Evolutionary conservation across 2,113 vertebrate species (phyloP).

Genomic region (Caranx ignobilis): DNA sequence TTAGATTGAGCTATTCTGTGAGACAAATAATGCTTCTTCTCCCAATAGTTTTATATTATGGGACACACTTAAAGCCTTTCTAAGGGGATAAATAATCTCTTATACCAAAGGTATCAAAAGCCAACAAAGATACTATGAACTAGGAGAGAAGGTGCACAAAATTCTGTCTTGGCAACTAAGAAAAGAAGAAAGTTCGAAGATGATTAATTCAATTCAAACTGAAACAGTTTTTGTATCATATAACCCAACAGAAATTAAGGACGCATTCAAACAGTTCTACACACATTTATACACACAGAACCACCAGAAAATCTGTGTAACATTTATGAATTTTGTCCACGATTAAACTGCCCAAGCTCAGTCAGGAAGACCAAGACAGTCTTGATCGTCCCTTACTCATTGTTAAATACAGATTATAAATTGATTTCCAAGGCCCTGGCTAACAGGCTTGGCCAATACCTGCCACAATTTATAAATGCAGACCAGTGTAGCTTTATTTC

Average conservation of each 20-base stretch:
- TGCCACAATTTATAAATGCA: background rate
- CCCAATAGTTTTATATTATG: too few species aligned
- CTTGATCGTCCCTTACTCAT: background rate
- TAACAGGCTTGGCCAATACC: background rate
- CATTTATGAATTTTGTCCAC: background rate
- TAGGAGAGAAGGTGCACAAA: background rate
- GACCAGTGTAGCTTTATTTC: background rate
- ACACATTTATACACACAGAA: too few species aligned
- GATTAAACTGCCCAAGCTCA: slow-evolving; percentile 4
- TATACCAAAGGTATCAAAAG: slow-evolving; percentile 14
- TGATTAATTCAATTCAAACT: background rate
- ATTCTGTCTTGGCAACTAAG: background rate
- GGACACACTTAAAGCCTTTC: background rate
- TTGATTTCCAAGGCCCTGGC: slow-evolving; percentile 1
- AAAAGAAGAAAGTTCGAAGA: background rate
- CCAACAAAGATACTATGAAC: background rate
- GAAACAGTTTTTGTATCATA: background rate
- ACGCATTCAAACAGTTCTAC: background rate
- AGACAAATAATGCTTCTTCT: too few species aligned
- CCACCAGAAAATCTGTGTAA: too few species aligned
- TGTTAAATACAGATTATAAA: slow-evolving; percentile 5
- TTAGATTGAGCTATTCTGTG: too few species aligned
- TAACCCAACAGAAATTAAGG: background rate
- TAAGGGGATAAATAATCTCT: slow-evolving; percentile 24
- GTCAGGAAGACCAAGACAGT: background rate